Percentiles rank a stretch among this genome's conserved stretches.
Evolutionary conservation across 1,140 invertebrate species (phyloP).

Genomic region (Teleopsis dalmanni): DNA sequence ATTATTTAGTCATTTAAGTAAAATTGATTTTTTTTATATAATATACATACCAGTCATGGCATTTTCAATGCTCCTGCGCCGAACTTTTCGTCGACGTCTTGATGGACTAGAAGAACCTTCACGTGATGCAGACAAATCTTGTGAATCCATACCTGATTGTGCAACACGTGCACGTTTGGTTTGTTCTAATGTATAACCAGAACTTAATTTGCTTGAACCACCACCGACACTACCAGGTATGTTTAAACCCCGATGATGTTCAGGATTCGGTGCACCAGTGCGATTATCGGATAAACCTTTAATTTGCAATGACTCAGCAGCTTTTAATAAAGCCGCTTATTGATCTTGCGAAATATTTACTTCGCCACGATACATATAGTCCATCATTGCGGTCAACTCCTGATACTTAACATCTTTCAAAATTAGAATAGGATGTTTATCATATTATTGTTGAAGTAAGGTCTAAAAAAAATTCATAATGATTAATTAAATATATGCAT

Average conservation of each 20-base stretch:
- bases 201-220: constrained; percentile 27
- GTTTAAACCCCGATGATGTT: constrained; percentile 20
- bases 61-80: constrained; percentile 53
- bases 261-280: constrained; percentile 30
- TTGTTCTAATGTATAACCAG: constrained; percentile 48
- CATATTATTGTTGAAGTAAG: constrained; percentile 76
- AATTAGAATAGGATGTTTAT: constrained; percentile 86
- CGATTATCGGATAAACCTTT: constrained; percentile 81
- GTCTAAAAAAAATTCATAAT: constrained; percentile 48
- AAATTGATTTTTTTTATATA: no score
- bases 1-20: no score
- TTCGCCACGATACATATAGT: constrained; percentile 91
- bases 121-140: constrained; percentile 46
- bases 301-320: constrained; percentile 84
- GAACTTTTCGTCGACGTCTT: constrained; percentile 59
- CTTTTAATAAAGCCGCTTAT: constrained; percentile 76
- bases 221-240: constrained; percentile 21
- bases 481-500: background rate
- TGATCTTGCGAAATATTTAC: constrained; percentile 90
- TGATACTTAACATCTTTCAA: constrained; percentile 86
- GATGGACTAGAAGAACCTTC: constrained; percentile 67
- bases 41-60: constrained; percentile 38
- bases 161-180: constrained; percentile 39
- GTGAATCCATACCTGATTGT: constrained; percentile 26
- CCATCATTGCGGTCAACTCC: constrained; percentile 85